Evolutionary conservation across 2,113 vertebrate genomes (phyloP).

Genomic region (Lophura nycthemera): DNA sequence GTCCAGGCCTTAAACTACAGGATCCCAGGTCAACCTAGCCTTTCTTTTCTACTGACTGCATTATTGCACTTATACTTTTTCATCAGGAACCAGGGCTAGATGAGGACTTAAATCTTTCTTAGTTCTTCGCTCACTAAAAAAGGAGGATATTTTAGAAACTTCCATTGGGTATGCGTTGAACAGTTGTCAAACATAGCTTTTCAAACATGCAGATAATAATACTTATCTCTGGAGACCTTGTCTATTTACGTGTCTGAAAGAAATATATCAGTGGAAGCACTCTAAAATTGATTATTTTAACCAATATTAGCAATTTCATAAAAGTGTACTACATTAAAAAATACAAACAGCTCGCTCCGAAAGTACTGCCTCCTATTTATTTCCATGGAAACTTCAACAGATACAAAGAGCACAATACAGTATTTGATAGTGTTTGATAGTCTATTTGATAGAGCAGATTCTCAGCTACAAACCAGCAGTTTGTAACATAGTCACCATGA

Average conservation of each 20-base stretch:
- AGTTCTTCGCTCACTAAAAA: neutral
- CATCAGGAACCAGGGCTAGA: neutral
- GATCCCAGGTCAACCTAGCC: neutral
- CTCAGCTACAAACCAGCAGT: too few species aligned
- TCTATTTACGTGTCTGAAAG: neutral
- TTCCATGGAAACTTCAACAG: too few species aligned
- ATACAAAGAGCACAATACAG: too few species aligned
- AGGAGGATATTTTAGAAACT: neutral
- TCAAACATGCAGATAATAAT: neutral
- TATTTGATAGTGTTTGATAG: too few species aligned
- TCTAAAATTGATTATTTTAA: neutral
- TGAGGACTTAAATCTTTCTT: neutral
- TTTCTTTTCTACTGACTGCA: neutral
- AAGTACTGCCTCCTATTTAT: too few species aligned
- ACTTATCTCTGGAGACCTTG: neutral
- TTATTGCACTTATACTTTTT: neutral
- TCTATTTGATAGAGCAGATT: too few species aligned
- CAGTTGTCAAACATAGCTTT: neutral
- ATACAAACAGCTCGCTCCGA: too few species aligned
- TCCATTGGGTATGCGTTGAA: neutral
- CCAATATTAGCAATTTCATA: neutral
- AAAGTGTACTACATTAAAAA: neutral
- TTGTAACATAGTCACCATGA: too few species aligned
- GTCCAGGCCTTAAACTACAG: too few species aligned
- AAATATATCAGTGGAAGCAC: neutral